Percentiles rank a stretch among this genome's conserved stretches.
Evolutionary conservation across 2,797 vertebrate genomes (phyloP).

Genomic region (Halcyon smyrnensis): DNA sequence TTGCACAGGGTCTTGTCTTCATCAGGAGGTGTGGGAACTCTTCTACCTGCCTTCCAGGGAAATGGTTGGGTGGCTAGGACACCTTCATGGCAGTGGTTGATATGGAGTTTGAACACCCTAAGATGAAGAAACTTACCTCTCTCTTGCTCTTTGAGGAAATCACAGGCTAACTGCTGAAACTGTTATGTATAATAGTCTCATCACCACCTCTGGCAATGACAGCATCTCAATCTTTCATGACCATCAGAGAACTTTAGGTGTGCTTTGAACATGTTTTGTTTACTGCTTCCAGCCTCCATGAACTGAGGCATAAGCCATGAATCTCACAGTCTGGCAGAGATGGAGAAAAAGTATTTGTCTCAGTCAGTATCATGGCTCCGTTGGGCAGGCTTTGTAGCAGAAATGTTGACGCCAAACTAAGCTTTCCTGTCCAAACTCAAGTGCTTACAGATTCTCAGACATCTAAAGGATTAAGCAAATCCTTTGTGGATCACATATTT

Average conservation of each 20-base stretch:
- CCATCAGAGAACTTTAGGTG: not conserved
- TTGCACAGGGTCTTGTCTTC: not conserved
- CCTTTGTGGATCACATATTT: slow-evolving; percentile 67
- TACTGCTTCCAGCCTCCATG: not conserved
- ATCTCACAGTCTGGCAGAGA: slow-evolving; percentile 40
- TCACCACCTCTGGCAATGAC: not conserved
- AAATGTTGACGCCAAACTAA: slow-evolving; percentile 67
- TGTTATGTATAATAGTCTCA: not conserved
- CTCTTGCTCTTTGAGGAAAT: not conserved
- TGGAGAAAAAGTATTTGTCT: slow-evolving; percentile 55
- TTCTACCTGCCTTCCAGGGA: not conserved
- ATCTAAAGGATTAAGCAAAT: slow-evolving; percentile 70
- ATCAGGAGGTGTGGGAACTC: not conserved
- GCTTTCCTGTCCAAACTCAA: slow-evolving; percentile 66
- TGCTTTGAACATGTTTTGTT: slow-evolving; percentile 6
- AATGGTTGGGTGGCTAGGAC: not conserved
- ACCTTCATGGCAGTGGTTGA: not conserved
- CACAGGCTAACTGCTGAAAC: not conserved
- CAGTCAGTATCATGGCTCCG: slow-evolving; percentile 58
- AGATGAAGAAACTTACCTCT: not conserved
- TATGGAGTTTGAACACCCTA: not conserved
- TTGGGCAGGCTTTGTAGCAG: slow-evolving; percentile 63
- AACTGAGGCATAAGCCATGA: slow-evolving; percentile 16
- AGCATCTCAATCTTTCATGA: not conserved
- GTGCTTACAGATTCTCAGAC: slow-evolving; percentile 51